Conservation (phyloP, 2,888 invertebrate species). For the Metellina segmentata region DNA sequence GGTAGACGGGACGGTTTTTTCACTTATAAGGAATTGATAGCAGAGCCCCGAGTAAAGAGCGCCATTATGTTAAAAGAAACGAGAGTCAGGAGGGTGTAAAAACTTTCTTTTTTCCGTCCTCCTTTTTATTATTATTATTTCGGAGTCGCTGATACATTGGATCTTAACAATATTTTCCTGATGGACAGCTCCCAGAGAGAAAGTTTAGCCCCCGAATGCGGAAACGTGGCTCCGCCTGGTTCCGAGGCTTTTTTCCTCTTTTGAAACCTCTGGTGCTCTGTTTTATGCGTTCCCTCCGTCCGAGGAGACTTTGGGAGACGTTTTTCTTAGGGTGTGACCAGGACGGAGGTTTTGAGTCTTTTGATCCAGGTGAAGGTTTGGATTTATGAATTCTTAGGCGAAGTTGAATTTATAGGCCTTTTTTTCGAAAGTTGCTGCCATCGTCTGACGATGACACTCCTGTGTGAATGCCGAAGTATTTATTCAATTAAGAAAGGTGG, state of each 20-base stretch:
- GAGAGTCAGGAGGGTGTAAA: slow-evolving; percentile 48
- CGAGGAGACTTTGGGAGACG: neutral
- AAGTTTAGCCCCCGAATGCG: neutral
- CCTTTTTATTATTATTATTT: neutral
- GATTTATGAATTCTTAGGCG: no score
- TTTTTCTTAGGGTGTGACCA: neutral
- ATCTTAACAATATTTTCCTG: slow-evolving; percentile 44
- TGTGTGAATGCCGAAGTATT: no score
- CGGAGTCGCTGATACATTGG: slow-evolving; percentile 49
- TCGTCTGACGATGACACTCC: no score
- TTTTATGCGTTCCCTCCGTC: neutral
- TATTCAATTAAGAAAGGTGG: no score
- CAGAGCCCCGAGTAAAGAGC: slow-evolving; percentile 13
- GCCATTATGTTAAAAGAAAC: slow-evolving; percentile 69
- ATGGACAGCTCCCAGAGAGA: slow-evolving; percentile 11
- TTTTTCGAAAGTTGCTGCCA: no score
- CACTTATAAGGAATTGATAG: slow-evolving; percentile 42
- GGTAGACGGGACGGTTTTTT: slow-evolving; percentile 48
- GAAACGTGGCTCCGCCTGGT: neutral
- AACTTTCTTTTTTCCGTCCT: slow-evolving; percentile 20
- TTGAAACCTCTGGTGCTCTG: neutral
- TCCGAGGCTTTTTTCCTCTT: neutral
- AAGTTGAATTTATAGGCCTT: no score
- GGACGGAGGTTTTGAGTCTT: neutral
- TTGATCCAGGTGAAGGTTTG: neutral